phyloP scores from a whole-genome alignment of 37 sponge, comb jelly and placozoan species.

The Oscarella lobularis region DNA sequence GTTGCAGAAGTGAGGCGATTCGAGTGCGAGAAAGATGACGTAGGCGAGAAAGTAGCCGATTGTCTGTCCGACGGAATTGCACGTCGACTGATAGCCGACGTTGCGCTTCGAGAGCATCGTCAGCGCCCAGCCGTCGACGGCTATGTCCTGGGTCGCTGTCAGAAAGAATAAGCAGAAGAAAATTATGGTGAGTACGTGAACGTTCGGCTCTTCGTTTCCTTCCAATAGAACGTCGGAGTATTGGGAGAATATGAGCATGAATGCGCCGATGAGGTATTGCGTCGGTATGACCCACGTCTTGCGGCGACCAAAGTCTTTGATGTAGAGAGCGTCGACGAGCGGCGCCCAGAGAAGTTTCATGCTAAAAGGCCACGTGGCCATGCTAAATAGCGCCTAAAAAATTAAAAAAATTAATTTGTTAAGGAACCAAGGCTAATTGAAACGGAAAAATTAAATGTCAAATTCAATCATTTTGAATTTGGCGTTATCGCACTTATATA shows the following conservation, averaged over 20 bases:
- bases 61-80: constrained; percentile 93
- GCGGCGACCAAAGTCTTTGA: constrained; percentile 57
- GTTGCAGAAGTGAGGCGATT: constrained; percentile 88
- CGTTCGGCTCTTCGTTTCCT: constrained; percentile 14
- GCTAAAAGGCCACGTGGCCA: constrained; percentile 82
- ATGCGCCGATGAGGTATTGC: constrained; percentile 66
- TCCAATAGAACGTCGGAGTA: constrained; percentile 26
- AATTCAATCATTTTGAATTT: no score
- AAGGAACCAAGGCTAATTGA: no score
- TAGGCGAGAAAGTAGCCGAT: constrained; percentile 86
- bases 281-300: constrained; percentile 91
- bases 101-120: constrained; percentile 75
- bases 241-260: constrained; percentile 64
- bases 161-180: constrained; percentile 77
- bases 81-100: constrained; percentile 87
- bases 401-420: no score
- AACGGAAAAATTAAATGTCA: no score
- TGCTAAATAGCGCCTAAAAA: constrained; percentile 74
- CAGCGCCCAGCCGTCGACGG: constrained; percentile 97
- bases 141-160: constrained; percentile 94
- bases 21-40: constrained; percentile 82
- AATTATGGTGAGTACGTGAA: constrained; percentile 34
- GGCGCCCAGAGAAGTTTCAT: constrained; percentile 97
- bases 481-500: no score
- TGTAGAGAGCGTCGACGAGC: constrained; percentile 77